Evolutionary conservation across 1,140 invertebrate genomes (phyloP).

Genomic region (Micrasema minimum): DNA sequence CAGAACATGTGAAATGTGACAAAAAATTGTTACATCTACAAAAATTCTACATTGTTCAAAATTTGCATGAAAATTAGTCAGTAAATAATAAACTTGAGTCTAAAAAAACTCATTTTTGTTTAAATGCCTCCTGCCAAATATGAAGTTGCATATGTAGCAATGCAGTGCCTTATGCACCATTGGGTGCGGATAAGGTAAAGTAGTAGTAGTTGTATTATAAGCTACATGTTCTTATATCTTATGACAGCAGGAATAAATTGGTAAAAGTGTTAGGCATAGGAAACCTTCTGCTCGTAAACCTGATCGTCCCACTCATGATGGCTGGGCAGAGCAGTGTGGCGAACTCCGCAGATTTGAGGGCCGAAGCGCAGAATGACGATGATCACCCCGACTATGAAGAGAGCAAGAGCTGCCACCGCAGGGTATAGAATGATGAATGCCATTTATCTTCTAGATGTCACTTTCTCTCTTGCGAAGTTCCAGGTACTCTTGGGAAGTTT

Average conservation of each 20-base stretch:
- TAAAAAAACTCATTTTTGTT: neutral
- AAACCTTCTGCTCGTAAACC: conserved; percentile 73
- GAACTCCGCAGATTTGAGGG: conserved; percentile 72
- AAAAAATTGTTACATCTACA: no score
- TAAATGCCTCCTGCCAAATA: no score
- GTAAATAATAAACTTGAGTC: no score
- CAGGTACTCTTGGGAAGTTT: conserved; percentile 72
- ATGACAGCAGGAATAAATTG: no score
- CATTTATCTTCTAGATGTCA: conserved; percentile 75
- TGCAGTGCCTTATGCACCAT: no score
- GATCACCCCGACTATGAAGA: conserved; percentile 80
- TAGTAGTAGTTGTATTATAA: neutral
- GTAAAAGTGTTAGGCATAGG: conserved; percentile 59
- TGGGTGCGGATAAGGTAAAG: no score
- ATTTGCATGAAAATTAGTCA: no score
- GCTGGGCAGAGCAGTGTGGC: conserved; percentile 72
- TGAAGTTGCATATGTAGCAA: neutral
- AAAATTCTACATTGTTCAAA: no score
- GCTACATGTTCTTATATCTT: no score
- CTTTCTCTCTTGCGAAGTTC: conserved; percentile 84
- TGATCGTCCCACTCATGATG: conserved; percentile 70
- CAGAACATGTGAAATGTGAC: no score
- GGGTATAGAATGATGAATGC: conserved; percentile 80
- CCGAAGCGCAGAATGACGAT: conserved; percentile 80
- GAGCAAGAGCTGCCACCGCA: conserved; percentile 73